Conservation (phyloP, 2,888 invertebrate genomes). For the Halictus ligatus region DNA sequence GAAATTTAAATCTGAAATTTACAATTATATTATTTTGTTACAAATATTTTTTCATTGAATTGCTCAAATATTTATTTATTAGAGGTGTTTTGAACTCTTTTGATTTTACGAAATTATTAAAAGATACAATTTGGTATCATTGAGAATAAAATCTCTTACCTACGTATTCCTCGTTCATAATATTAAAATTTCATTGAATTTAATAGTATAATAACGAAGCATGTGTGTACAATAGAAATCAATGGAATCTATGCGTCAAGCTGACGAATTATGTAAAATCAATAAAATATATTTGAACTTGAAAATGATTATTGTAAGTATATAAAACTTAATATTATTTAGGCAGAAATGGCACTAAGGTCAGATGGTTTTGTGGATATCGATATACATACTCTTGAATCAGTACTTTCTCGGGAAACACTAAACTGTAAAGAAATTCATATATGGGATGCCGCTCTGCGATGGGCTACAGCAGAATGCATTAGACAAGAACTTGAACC, state of each 20-base stretch:
- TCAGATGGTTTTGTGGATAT: slow-evolving; percentile 98
- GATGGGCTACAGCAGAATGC: slow-evolving; percentile 98
- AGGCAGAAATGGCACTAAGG: slow-evolving; percentile 98
- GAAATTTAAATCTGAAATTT: too few species aligned
- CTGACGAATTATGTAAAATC: neutral
- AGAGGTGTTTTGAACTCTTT: neutral
- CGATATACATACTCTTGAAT: slow-evolving; percentile 96
- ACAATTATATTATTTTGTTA: slow-evolving; percentile 8
- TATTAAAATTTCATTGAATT: neutral
- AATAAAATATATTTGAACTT: neutral
- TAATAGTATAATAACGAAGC: too few species aligned
- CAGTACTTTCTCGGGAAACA: slow-evolving; percentile 96
- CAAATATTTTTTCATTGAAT: neutral
- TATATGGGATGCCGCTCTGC: slow-evolving; percentile 94
- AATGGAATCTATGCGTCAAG: neutral
- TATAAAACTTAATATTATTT: slow-evolving; percentile 74
- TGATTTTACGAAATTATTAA: neutral
- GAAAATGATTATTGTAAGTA: neutral
- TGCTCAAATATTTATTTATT: neutral
- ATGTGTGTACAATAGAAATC: neutral
- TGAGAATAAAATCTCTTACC: neutral
- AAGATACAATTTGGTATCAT: neutral
- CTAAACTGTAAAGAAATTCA: slow-evolving; percentile 97
- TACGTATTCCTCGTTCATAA: neutral
- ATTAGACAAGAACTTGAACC: slow-evolving; percentile 92